These are phyloP conservation scores for Drosophila virilis DNA, from an alignment of 1,140 invertebrate genomes.

Conservation along the genomic window DNA sequence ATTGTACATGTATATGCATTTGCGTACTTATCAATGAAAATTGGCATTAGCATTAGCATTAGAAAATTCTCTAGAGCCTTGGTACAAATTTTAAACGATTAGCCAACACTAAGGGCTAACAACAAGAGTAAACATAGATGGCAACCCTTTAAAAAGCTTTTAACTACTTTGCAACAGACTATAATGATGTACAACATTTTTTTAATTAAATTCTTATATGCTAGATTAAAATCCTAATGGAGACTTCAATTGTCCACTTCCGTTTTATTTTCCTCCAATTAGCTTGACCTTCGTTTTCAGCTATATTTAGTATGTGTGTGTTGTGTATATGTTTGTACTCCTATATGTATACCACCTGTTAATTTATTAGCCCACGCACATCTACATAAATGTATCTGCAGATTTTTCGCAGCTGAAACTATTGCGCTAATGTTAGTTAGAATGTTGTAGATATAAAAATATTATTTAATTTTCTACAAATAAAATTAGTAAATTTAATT, in stretches of 20 bases:
- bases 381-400: neutral
- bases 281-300: neutral
- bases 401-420: neutral
- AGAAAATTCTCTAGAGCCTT: constrained; percentile 22
- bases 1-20: constrained; percentile 12
- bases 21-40: constrained; percentile 53
- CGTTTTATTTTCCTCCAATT: neutral
- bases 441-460: too few species aligned
- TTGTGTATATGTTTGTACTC: neutral
- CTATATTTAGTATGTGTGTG: neutral
- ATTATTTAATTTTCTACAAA: too few species aligned
- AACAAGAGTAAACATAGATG: too few species aligned
- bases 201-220: too few species aligned
- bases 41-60: constrained; percentile 44
- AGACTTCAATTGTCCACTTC: neutral
- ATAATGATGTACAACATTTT: too few species aligned
- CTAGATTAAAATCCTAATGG: neutral
- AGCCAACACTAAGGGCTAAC: constrained; percentile 3
- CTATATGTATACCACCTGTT: constrained; percentile 20
- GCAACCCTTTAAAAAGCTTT: too few species aligned
- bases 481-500: too few species aligned
- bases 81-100: constrained; percentile 13
- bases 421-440: too few species aligned
- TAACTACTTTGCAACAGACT: too few species aligned
- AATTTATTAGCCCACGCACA: constrained; percentile 18